These are phyloP conservation scores for Crocodylus rhombifer DNA, from an alignment of 2,797 vertebrate species.

Conservation along the genomic window DNA sequence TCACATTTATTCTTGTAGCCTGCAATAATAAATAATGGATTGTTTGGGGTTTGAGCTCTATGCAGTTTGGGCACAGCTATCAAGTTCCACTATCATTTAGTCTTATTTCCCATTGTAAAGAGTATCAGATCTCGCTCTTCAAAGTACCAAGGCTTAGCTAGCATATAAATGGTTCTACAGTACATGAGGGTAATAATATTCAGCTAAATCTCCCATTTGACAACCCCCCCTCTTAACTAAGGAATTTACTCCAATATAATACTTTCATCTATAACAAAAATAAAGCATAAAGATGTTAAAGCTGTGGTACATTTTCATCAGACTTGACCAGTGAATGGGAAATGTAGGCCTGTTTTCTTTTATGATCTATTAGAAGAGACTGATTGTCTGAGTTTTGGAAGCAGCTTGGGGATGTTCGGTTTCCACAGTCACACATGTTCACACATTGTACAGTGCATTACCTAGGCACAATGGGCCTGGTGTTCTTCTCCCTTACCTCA, in stretches of 20 bases:
- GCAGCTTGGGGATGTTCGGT: background rate
- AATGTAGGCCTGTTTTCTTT: background rate
- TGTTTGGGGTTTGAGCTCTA: background rate
- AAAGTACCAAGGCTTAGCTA: background rate
- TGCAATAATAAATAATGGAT: background rate
- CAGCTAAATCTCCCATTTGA: background rate
- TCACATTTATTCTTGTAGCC: background rate
- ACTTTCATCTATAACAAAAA: background rate
- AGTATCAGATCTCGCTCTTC: background rate
- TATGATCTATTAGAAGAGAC: background rate
- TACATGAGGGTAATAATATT: background rate
- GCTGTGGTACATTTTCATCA: background rate
- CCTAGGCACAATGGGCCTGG: rapidly evolving
- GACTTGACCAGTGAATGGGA: background rate
- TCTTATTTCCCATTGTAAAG: background rate
- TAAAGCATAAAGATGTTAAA: background rate
- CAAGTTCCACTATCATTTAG: background rate
- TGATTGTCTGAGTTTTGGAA: background rate
- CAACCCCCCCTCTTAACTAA: background rate
- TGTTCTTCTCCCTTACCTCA: background rate
- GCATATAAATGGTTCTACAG: background rate
- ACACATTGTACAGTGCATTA: background rate
- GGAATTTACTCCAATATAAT: too few species aligned
- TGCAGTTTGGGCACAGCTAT: background rate
- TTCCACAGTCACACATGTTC: rapidly evolving